These are phyloP conservation scores for Thaleichthys pacificus DNA, from an alignment of 2,797 vertebrate genomes.

Conservation along the genomic window DNA sequence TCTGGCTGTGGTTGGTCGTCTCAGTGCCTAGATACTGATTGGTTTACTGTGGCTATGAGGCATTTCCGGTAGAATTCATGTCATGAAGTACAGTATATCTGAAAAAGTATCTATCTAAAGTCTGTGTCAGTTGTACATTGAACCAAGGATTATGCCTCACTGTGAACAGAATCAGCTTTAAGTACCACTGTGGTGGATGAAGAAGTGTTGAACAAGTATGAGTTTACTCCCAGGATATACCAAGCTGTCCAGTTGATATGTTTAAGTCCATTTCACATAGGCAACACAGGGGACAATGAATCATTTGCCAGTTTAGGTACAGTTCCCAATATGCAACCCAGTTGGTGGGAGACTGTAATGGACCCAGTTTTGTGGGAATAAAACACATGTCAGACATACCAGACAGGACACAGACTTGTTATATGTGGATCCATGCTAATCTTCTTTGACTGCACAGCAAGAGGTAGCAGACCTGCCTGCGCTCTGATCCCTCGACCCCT, in stretches of 20 bases:
- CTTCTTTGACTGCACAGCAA: background rate
- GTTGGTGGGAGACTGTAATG: too few species aligned
- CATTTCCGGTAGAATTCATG: conserved; percentile 17
- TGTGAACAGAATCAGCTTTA: too few species aligned
- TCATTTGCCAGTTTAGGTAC: too few species aligned
- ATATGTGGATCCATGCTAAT: background rate
- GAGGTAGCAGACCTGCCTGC: conserved; percentile 1
- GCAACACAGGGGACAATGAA: too few species aligned
- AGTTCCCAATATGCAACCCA: too few species aligned
- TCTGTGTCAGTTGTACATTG: too few species aligned
- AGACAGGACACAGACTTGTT: background rate
- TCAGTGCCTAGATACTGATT: conserved; percentile 20
- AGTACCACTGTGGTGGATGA: background rate
- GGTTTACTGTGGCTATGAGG: conserved; percentile 7
- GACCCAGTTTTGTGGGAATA: too few species aligned
- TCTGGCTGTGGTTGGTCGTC: conserved; percentile 21
- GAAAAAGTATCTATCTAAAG: too few species aligned
- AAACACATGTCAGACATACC: background rate
- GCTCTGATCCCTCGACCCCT: background rate
- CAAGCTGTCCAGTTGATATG: conserved; percentile 12
- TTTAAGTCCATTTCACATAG: too few species aligned
- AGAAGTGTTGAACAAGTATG: background rate
- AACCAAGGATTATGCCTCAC: too few species aligned
- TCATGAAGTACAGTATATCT: too few species aligned
- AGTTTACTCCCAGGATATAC: conserved; percentile 8